Percentiles rank a stretch among this genome's conserved stretches.
These are phyloP conservation scores for Oikopleura albicans DNA, from an alignment of 23 tunicate genomes.

Conservation along the genomic window DNA sequence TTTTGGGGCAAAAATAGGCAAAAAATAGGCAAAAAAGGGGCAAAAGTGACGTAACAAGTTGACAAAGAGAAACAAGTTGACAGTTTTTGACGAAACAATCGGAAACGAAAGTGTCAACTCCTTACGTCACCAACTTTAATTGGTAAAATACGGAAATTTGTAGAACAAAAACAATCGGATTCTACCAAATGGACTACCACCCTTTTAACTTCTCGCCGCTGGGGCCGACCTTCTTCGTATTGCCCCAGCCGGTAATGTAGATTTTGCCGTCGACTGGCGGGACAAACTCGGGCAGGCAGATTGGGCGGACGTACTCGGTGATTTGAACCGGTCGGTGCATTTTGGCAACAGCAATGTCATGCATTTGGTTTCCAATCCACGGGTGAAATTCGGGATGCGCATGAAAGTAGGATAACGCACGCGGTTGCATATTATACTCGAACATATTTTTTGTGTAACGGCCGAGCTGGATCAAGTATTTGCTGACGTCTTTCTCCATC, in stretches of 20 bases:
- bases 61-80: too few relatives aligned
- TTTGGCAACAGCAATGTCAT: conserved; percentile 73
- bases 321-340: conserved; percentile 20
- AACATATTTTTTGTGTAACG: conserved; percentile 27
- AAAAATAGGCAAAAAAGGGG: too few relatives aligned
- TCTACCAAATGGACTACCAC: too few relatives aligned
- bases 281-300: conserved; percentile 28
- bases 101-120: too few relatives aligned
- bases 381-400: conserved; percentile 62
- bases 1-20: too few relatives aligned
- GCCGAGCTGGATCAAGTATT: conserved; percentile 33
- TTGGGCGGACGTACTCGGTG: conserved; percentile 39
- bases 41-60: too few relatives aligned
- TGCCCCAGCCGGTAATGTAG: conserved; percentile 80
- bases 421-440: conserved; percentile 25
- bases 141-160: too few relatives aligned
- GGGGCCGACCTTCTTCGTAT: neutral
- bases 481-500: conserved; percentile 16
- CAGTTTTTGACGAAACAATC: too few relatives aligned
- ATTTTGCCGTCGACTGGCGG: conserved; percentile 19
- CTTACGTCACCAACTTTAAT: too few relatives aligned
- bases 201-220: neutral
- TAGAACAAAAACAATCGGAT: too few relatives aligned
- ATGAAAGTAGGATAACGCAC: conserved; percentile 29
- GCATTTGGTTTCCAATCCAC: conserved; percentile 19